Base-by-base conservation (phyloP, 2,113 vertebrate species). In the Pyrgilauda ruficollis region DNA sequence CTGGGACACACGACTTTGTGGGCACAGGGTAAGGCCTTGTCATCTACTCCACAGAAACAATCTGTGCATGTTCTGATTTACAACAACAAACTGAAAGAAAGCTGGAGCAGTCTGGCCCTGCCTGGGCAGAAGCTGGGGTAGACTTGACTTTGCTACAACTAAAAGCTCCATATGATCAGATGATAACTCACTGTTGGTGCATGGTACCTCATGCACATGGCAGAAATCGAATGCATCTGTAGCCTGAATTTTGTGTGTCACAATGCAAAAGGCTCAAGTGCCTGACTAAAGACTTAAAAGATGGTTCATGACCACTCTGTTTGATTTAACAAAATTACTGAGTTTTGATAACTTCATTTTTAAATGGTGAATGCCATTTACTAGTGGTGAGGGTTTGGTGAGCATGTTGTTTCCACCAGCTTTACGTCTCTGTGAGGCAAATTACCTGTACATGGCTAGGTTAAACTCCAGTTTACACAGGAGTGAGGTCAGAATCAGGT, bases 191-290 rank as follows among this genome's bases (percentile, higher is more conserved):
- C 30, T 58, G 18, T 30, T 75, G 66, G 20, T 41, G 47, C 15
- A 2, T 6, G 12, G 58, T 47, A 63, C 23, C 30, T 41, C 3
- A 1, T 8, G 24, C 24, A 13, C 2, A 3, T 7, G 49, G 37
- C 41, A 66, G 53, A 83, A 22, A 44, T 26, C 1, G 4, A 37
- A 31, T 39, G 2, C 18, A 50, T n/a, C 68, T 53, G 6, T 37
- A 33, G 47, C 30, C 58, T 68, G 26, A 62, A 28, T 69, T 79
- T n/a, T 46, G 11, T 18, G 2, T 13, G 30, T 69, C 73, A 44
- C 22, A 67, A 30, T 58, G 39, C 43, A 74, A 56, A 78, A 64
- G 30, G 16, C 28, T 66, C 9, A 73, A 52, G 35, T 59, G 13
- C 35, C 46, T 41, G 20, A 63, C 53, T 63, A 59, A 72, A n/a